A percentile compares a stretch with the other conserved stretches of the same genome.
phyloP scores from a whole-genome alignment of 2,888 invertebrate genomes.

The Troilus luridus region DNA sequence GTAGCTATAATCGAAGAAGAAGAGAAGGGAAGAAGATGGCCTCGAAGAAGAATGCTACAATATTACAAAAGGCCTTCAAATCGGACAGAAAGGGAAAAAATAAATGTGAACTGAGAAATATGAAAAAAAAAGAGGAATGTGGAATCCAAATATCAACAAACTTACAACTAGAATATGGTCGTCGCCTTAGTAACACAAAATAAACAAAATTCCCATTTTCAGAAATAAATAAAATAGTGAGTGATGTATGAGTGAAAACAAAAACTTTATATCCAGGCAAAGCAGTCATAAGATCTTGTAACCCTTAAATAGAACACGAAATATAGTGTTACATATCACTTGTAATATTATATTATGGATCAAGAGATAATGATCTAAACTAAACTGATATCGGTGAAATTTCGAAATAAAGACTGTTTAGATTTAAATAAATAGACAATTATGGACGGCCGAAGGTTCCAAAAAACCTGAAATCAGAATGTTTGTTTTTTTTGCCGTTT shows the following conservation, averaged over 20 bases:
- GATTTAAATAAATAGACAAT: background rate
- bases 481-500: background rate
- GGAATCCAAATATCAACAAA: background rate
- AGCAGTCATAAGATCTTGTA: no score
- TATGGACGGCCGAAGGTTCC: background rate
- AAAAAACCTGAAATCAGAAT: background rate
- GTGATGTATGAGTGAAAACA: no score
- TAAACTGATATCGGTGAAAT: no score
- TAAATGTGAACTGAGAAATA: background rate
- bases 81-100: background rate
- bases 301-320: no score
- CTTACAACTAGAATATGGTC: background rate
- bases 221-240: no score
- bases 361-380: no score
- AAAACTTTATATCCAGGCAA: no score
- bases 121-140: background rate
- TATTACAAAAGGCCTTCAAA: conserved; percentile 10
- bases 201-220: no score
- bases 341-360: no score
- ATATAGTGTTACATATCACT: no score
- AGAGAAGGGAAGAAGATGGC: conserved; percentile 34
- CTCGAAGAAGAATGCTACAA: conserved; percentile 35
- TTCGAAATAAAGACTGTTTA: no score
- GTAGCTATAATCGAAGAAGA: background rate
- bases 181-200: background rate